Conservation (phyloP, 2,888 invertebrate genomes). For the Teleogryllus oceanicus region DNA sequence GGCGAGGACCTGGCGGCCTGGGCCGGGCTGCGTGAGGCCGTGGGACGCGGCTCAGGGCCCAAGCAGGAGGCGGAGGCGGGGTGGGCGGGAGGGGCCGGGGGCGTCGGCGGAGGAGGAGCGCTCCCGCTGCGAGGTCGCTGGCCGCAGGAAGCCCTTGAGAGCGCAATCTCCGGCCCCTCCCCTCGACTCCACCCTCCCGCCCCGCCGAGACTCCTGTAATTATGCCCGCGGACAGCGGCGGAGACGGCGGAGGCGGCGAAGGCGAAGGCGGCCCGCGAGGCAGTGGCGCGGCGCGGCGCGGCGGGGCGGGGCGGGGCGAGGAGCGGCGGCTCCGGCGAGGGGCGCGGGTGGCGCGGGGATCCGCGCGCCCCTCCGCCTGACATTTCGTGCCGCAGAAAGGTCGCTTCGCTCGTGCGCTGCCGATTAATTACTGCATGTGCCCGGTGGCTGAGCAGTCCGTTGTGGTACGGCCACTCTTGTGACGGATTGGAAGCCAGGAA, state of each 20-base stretch:
- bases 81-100: background rate
- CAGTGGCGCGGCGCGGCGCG: too few species aligned
- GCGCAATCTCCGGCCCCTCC: constrained; percentile 18
- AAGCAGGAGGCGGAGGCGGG: background rate
- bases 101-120: background rate
- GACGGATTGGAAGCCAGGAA: too few species aligned
- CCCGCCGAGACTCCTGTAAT: background rate
- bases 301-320: too few species aligned
- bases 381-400: constrained; percentile 7
- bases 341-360: too few species aligned
- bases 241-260: background rate
- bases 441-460: background rate
- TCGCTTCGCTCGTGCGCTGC: constrained; percentile 8
- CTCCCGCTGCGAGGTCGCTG: background rate
- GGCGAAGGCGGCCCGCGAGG: background rate
- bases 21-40: too few species aligned
- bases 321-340: too few species aligned
- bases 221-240: background rate
- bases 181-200: background rate
- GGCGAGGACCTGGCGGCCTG: too few species aligned
- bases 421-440: background rate
- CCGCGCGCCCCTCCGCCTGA: background rate
- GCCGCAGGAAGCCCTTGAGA: constrained; percentile 4
- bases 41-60: too few species aligned
- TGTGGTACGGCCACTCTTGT: too few species aligned